Conservation (phyloP, 1,140 invertebrate species). For the Marisa cornuarietis region DNA sequence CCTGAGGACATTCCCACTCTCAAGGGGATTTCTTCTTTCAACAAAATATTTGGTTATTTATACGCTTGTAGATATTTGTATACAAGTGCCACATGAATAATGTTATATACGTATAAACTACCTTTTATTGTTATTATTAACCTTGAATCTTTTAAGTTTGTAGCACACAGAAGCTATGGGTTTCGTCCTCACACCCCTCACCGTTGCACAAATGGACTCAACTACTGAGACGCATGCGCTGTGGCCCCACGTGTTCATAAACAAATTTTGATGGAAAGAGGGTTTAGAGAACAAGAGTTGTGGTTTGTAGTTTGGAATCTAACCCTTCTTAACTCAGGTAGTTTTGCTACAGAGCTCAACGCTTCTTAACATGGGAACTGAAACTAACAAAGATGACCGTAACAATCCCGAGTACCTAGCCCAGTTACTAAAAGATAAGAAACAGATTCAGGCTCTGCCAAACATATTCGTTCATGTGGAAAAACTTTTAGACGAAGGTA, state of each 20-base stretch:
- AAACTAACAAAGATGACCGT: constrained; percentile 65
- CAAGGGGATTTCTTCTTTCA: background rate
- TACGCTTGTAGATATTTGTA: background rate
- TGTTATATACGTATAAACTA: background rate
- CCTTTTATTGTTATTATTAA: background rate
- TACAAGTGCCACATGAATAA: background rate
- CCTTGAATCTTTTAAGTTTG: background rate
- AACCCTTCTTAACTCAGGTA: constrained; percentile 58
- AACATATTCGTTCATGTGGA: constrained; percentile 99
- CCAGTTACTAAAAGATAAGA: constrained; percentile 99
- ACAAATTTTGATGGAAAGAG: constrained; percentile 59
- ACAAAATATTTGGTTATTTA: background rate
- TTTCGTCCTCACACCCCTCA: constrained; percentile 26
- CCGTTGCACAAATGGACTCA: constrained; percentile 35
- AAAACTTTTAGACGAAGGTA: constrained; percentile 99
- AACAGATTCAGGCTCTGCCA: constrained; percentile 98
- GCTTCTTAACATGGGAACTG: constrained; percentile 63
- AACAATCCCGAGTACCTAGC: constrained; percentile 92
- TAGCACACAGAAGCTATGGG: background rate
- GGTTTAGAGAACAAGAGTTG: constrained; percentile 45
- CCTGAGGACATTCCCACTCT: too few relatives aligned
- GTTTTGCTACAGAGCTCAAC: constrained; percentile 48
- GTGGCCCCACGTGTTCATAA: constrained; percentile 63
- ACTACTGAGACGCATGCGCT: constrained; percentile 57
- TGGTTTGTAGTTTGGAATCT: constrained; percentile 60